Evolutionary conservation across 2,888 invertebrate species (phyloP), one percentile per base, ranked within the genome.

Genomic region (Flexamia atlantica): DNA sequence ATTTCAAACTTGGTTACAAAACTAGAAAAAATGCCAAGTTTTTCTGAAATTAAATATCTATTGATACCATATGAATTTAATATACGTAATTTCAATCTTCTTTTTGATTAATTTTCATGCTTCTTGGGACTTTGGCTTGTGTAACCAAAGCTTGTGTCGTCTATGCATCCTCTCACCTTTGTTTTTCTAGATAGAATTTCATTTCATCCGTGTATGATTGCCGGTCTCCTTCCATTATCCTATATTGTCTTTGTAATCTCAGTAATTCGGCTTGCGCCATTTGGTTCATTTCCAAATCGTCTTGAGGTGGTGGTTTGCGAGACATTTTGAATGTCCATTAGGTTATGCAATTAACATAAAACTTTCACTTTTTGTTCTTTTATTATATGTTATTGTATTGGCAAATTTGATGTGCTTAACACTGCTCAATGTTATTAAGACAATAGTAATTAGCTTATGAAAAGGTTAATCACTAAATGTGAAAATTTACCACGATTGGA

Each of bases 151-250:
- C n/a, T n/a, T n/a, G n/a, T n/a, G n/a, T n/a, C n/a, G n/a, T 36
- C 36, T 46, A 46, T 53, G 23, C 4, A 53, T 5, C 30, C 1
- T 1, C 23, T 57, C 81, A 90, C 90, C 89, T 90, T 84, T 91
- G 91, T 87, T 90, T 90, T 46, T 89, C 87, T 76, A 91, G 89
- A 60, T 94, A 93, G 7, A 94, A 92, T 87, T 93, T 93, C 30
- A 93, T 94, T 88, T 95, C 95, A 88, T 94, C 94, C 82, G 93
- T 92, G 88, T 95, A 96, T 0, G 94, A 92, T 14, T 93, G 91
- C 0, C 95, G 92, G 89, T 96, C 96, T 85, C 95, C 94, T 89
- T 97, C 96, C 95, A 97, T 96, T 87, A 96, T 95, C 23, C 96
- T 92, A 89, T 95, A 95, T 92, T 96, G 96, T 88, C 97, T 92